Base-by-base conservation (phyloP, 2,113 vertebrate genomes). In the Heterocephalus glaber region DNA sequence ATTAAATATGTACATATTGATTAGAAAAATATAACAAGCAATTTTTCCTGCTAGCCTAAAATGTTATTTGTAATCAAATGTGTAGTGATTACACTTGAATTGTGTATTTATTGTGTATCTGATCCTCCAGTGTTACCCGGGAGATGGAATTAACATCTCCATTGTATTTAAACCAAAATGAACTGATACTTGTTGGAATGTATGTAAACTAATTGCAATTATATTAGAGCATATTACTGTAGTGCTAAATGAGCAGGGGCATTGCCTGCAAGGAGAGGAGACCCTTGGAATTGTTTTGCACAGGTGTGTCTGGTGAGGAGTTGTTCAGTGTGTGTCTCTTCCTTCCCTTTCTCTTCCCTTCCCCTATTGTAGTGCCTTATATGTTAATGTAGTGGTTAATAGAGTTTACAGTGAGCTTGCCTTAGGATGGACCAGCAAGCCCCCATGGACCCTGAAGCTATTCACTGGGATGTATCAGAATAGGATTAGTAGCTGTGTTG, bases 371-470 rank as follows among this genome's bases (percentile, higher is more conserved):
- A 99, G 99, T 99, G 99, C 99, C 99, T 99, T 99, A 99, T 98
- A 98, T 98, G 98, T 99, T 98, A 97, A 98, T 97, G 98, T 99
- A 99, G 98, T 99, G 98, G 98, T 98, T 98, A 97, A 96, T 99
- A 99, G 98, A 98, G 98, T 99, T 99, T 99, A 99, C 99, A 99
- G 98, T 99, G 98, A 98, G 98, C 99, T 99, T 99, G 99, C 98
- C 98, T 99, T 99, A 98, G 95, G 98, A 98, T 97, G 98, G 98
- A 99, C 98, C 98, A 98, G 98, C 98, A 99, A 98, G 98, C 98
- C 98, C 98, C 98, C 97, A 96, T 97, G 98, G 94, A 97, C 97
- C 96, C 95, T 97, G 47, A 97, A 96, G 97, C 98, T 97, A 98
- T 98, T 97, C 98, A 94, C 98, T 85, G 92, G 97, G 98, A 98